Evolutionary conservation across 2,113 vertebrate species (phyloP).

Genomic region (Percopsis transmontana): DNA sequence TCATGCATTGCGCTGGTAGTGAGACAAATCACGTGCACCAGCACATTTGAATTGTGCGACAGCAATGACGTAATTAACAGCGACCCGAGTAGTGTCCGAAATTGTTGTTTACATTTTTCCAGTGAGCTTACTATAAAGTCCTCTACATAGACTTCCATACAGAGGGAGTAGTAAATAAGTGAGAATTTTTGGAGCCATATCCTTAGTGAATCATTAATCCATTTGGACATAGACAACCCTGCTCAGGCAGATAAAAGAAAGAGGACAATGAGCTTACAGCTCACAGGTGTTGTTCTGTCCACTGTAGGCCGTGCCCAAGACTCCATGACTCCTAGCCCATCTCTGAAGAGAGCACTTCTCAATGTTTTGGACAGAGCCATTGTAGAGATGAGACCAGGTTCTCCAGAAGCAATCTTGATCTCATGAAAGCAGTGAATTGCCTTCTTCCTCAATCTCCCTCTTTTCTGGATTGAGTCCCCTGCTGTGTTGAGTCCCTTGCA

Average conservation of each 20-base stretch:
- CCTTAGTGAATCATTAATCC: no score
- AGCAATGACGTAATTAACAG: no score
- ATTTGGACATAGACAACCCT: background rate
- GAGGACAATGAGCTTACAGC: background rate
- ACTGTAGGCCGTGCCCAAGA: background rate
- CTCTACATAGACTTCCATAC: no score
- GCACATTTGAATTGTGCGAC: no score
- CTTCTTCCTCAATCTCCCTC: background rate
- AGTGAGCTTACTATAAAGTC: no score
- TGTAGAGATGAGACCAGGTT: background rate
- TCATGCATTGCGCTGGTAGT: no score
- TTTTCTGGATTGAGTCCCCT: background rate
- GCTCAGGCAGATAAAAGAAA: background rate
- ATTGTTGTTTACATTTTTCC: no score
- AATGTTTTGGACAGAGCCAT: background rate
- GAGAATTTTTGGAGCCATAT: no score
- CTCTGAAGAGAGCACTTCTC: background rate
- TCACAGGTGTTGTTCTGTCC: conserved; percentile 1
- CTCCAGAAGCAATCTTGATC: background rate
- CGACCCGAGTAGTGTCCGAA: no score
- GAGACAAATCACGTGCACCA: no score
- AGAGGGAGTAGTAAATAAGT: no score
- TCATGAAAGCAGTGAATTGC: background rate
- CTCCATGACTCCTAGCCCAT: background rate
- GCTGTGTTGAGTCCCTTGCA: background rate